These are phyloP conservation scores for Heloderma charlesbogerti DNA, from an alignment of 2,113 vertebrate genomes.

Conservation along the genomic window DNA sequence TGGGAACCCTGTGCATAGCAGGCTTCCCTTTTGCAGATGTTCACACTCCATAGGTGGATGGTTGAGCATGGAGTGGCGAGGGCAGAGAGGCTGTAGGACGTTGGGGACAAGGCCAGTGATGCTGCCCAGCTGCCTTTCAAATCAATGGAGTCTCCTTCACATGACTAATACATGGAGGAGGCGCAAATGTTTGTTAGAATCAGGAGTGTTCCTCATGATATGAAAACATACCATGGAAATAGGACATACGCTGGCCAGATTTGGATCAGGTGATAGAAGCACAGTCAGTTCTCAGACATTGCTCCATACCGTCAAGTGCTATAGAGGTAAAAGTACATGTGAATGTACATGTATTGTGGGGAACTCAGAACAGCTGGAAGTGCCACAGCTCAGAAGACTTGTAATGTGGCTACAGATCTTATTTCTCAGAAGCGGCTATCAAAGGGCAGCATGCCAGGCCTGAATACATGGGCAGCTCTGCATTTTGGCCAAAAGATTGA, in stretches of 20 bases:
- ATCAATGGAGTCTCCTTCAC: too few species aligned
- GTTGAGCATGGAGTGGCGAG: too few species aligned
- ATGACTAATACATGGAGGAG: too few species aligned
- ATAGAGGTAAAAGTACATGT: too few species aligned
- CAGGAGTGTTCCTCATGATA: background rate
- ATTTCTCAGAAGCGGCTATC: background rate
- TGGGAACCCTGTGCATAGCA: background rate
- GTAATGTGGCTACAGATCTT: background rate
- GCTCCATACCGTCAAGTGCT: too few species aligned
- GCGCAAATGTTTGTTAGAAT: background rate
- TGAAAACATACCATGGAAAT: background rate
- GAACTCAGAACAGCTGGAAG: background rate
- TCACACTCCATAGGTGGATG: too few species aligned
- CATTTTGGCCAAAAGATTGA: background rate
- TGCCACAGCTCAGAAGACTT: background rate
- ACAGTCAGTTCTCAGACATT: too few species aligned
- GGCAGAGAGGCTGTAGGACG: too few species aligned
- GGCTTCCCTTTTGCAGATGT: background rate
- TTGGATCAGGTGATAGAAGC: background rate
- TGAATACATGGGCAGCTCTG: background rate
- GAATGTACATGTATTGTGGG: too few species aligned
- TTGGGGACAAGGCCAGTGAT: too few species aligned
- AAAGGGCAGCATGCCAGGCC: background rate
- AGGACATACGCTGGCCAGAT: background rate
- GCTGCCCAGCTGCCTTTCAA: too few species aligned